Evolutionary conservation across 2,113 vertebrate genomes (phyloP).

Genomic region (Microtus oregoni): DNA sequence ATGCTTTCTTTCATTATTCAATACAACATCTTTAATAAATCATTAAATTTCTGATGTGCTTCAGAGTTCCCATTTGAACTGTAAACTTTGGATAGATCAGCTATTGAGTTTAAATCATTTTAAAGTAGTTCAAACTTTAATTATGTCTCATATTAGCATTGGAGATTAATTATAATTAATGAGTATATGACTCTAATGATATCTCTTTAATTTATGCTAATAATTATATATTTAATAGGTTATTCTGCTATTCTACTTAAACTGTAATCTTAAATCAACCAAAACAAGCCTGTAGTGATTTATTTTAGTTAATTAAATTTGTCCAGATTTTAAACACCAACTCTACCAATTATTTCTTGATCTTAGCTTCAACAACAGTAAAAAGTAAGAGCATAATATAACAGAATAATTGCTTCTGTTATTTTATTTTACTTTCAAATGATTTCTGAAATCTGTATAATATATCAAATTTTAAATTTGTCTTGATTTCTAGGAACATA

Average conservation of each 20-base stretch:
- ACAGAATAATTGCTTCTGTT: background rate
- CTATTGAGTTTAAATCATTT: background rate
- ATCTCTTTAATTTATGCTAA: background rate
- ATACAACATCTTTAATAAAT: background rate
- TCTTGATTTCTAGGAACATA: background rate
- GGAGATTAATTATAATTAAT: background rate
- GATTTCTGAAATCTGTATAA: background rate
- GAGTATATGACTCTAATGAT: background rate
- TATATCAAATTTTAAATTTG: background rate
- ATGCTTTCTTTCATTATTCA: background rate
- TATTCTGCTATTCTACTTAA: background rate
- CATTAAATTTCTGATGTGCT: background rate
- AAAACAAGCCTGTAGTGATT: background rate
- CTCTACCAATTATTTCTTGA: background rate
- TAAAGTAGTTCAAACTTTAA: constrained; percentile 5
- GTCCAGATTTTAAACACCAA: background rate
- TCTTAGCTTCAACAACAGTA: background rate
- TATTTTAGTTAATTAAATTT: background rate
- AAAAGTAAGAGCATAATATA: background rate
- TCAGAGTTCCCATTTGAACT: background rate
- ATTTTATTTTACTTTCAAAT: background rate
- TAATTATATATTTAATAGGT: background rate
- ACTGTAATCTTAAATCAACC: background rate
- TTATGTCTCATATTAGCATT: background rate
- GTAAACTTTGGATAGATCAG: background rate